phyloP scores from a whole-genome alignment of 2,888 invertebrate genomes.

The Theristus sp. region DNA sequence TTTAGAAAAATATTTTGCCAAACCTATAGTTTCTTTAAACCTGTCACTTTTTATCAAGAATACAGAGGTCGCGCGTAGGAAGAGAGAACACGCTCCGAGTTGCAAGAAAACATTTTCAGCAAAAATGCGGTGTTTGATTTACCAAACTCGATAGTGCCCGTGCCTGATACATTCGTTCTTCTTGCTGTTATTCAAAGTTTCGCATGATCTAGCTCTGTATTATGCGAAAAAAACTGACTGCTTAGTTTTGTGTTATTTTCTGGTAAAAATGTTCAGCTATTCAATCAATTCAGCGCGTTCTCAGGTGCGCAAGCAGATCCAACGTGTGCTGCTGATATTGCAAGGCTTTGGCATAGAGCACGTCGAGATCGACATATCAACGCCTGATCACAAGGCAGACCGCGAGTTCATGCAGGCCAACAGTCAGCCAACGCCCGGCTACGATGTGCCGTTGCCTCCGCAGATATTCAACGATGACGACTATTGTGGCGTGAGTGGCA shows the following conservation, averaged over 20 bases:
- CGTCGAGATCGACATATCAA: constrained; percentile 75
- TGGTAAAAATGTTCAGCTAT: neutral
- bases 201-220: neutral
- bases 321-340: constrained; percentile 71
- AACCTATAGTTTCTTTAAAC: too few species aligned
- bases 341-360: constrained; percentile 72
- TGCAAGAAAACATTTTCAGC: too few species aligned
- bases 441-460: constrained; percentile 47
- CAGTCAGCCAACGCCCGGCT: constrained; percentile 23
- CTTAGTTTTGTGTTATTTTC: neutral
- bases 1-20: too few species aligned
- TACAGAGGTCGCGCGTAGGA: too few species aligned
- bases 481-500: constrained; percentile 61
- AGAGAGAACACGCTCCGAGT: too few species aligned
- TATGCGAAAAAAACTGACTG: too few species aligned
- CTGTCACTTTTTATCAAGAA: too few species aligned
- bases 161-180: too few species aligned
- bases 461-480: constrained; percentile 77
- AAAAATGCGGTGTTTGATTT: too few species aligned
- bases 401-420: constrained; percentile 79
- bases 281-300: constrained; percentile 10
- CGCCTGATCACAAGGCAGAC: constrained; percentile 65
- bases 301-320: constrained; percentile 84
- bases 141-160: too few species aligned
- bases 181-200: too few species aligned